These are phyloP conservation scores for Sycobia sp. DNA, from an alignment of 1,140 invertebrate genomes.

Conservation along the genomic window DNA sequence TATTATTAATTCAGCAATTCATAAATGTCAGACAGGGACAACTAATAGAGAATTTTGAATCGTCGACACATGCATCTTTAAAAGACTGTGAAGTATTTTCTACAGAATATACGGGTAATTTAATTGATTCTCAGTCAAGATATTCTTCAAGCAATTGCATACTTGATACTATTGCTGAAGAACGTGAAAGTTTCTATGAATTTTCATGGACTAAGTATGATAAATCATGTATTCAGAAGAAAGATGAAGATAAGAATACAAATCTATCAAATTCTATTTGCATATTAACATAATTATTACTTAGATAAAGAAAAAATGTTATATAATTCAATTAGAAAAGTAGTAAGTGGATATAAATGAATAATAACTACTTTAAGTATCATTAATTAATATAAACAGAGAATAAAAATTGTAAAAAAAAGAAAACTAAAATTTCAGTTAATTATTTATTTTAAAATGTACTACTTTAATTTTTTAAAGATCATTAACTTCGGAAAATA, in stretches of 20 bases:
- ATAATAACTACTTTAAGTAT: too few species aligned
- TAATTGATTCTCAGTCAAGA: background rate
- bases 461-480: too few species aligned
- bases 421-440: too few species aligned
- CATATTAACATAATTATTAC: background rate
- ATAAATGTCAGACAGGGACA: too few species aligned
- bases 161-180: background rate
- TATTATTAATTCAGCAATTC: too few species aligned
- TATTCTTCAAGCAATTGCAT: background rate
- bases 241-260: background rate
- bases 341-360: too few species aligned
- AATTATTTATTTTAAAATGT: too few species aligned
- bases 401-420: too few species aligned
- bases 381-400: too few species aligned
- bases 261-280: background rate
- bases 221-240: background rate
- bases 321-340: too few species aligned
- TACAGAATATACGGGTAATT: background rate
- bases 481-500: too few species aligned
- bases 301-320: too few species aligned
- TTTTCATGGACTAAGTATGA: background rate
- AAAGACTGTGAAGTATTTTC: background rate
- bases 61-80: background rate
- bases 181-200: background rate
- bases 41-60: background rate